Conservation (phyloP, 2,888 invertebrate species). For the Marasmarcha lunaedactyla region DNA sequence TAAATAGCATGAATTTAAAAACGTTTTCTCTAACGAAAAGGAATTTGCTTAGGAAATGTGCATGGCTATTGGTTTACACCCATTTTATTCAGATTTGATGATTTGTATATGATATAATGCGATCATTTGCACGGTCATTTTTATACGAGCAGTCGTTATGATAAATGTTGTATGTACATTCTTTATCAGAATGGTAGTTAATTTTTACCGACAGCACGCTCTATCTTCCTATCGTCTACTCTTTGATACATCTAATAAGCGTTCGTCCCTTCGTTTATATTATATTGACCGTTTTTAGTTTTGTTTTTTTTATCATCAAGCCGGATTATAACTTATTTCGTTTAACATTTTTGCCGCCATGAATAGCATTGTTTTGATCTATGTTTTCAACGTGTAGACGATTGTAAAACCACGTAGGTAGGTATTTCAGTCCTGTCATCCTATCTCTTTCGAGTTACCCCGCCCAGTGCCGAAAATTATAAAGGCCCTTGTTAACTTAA, state of each 20-base stretch:
- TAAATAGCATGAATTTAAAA: slow-evolving; percentile 52
- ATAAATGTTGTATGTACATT: slow-evolving; percentile 17
- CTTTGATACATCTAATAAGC: slow-evolving; percentile 36
- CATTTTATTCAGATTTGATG: slow-evolving; percentile 36
- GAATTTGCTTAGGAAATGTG: slow-evolving; percentile 50
- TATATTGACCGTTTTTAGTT: slow-evolving; percentile 3
- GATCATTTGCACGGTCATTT: slow-evolving; percentile 46
- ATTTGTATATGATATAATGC: slow-evolving; percentile 30
- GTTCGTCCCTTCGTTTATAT: neutral
- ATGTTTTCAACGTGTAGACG: slow-evolving; percentile 51
- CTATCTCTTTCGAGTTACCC: slow-evolving; percentile 51
- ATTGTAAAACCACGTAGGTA: slow-evolving; percentile 41
- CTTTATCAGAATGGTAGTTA: no score
- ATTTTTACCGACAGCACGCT: slow-evolving; percentile 43
- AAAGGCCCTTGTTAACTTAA: slow-evolving; percentile 35
- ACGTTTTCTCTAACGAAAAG: slow-evolving; percentile 20
- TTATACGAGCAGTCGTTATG: slow-evolving; percentile 49
- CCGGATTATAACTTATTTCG: neutral
- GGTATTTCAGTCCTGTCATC: slow-evolving; percentile 36
- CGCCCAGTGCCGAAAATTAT: slow-evolving; percentile 62
- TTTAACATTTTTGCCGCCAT: no score
- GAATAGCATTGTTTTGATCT: no score
- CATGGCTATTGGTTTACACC: slow-evolving; percentile 52
- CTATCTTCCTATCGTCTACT: slow-evolving; percentile 44
- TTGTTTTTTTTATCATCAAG: neutral